These are phyloP conservation scores for Cheilosia impressa DNA, from an alignment of 2,888 invertebrate species.

Conservation along the genomic window DNA sequence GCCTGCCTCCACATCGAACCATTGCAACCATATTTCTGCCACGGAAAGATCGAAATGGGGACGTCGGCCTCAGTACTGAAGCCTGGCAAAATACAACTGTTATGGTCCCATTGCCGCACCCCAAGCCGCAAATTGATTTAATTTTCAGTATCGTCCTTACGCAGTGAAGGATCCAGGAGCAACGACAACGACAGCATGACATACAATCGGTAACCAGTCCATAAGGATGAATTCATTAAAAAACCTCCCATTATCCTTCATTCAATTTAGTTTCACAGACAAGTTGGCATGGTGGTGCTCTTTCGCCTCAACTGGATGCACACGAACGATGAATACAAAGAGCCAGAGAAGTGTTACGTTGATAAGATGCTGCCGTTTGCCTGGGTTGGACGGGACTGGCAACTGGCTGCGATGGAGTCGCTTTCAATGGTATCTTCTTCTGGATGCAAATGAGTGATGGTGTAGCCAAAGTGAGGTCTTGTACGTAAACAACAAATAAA, in stretches of 20 bases:
- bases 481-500: constrained; percentile 38
- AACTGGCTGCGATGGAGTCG: neutral
- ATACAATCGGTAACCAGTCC: constrained; percentile 65
- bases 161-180: constrained; percentile 36
- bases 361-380: constrained; percentile 26
- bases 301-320: constrained; percentile 21
- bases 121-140: constrained; percentile 57
- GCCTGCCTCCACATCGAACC: neutral
- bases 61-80: constrained; percentile 11
- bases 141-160: constrained; percentile 41
- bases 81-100: constrained; percentile 7
- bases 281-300: constrained; percentile 32
- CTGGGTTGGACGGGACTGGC: neutral
- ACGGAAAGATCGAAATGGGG: constrained; percentile 20
- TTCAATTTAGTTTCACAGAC: constrained; percentile 66
- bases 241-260: constrained; percentile 67
- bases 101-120: neutral
- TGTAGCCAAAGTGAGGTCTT: constrained; percentile 42
- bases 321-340: neutral
- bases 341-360: constrained; percentile 21
- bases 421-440: constrained; percentile 2
- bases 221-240: constrained; percentile 65
- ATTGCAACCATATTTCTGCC: constrained; percentile 16
- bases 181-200: constrained; percentile 21
- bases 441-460: constrained; percentile 46